Evolutionary conservation across 2,888 invertebrate species (phyloP).

Genomic region (Cheilosia urbana): DNA sequence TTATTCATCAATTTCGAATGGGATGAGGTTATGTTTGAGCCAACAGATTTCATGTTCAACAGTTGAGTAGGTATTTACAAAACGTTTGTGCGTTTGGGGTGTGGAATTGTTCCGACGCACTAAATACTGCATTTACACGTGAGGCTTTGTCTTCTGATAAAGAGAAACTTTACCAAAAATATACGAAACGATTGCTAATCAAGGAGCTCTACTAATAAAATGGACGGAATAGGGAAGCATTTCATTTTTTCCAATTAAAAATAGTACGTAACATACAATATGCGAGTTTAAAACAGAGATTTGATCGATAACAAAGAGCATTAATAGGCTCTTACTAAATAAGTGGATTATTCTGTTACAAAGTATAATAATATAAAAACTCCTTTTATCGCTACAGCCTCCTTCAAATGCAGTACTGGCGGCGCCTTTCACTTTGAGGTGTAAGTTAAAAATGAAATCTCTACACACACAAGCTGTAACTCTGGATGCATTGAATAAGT

Average conservation of each 20-base stretch:
- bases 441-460: constrained; percentile 8
- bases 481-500: constrained; percentile 35
- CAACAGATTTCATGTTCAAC: constrained; percentile 15
- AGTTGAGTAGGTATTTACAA: constrained; percentile 49
- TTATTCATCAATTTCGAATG: constrained; percentile 33
- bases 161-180: background rate
- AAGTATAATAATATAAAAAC: background rate
- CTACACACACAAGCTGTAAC: constrained; percentile 40
- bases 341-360: constrained; percentile 35
- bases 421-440: background rate
- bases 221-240: constrained; percentile 74
- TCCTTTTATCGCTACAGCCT: constrained; percentile 42
- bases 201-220: constrained; percentile 62
- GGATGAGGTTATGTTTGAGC: constrained; percentile 27
- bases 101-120: constrained; percentile 6
- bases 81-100: constrained; percentile 58
- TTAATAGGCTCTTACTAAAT: constrained; percentile 11
- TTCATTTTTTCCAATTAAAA: constrained; percentile 33
- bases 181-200: constrained; percentile 16
- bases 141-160: constrained; percentile 1
- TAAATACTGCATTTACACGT: constrained; percentile 41
- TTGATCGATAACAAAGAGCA: constrained; percentile 16
- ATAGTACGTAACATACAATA: constrained; percentile 12
- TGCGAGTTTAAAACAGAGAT: constrained; percentile 25
- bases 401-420: constrained; percentile 48